These are phyloP conservation scores for Cordylochernes scorpioides DNA, from an alignment of 2,888 invertebrate species.

Conservation along the genomic window DNA sequence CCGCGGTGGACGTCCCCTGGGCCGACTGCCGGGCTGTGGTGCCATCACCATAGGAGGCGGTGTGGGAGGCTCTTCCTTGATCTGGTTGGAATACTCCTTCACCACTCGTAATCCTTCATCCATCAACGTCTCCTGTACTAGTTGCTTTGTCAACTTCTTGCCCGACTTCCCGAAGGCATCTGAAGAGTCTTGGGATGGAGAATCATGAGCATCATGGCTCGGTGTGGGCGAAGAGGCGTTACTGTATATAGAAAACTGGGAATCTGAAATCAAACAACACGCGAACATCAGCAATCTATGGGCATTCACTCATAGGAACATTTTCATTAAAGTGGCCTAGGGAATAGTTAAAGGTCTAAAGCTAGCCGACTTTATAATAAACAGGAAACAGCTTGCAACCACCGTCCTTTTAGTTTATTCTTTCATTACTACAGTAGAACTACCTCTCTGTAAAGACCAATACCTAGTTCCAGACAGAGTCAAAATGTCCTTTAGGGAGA, in stretches of 20 bases:
- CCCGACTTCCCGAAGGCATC: constrained; percentile 9
- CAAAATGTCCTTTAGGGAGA: too few species aligned
- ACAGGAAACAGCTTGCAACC: too few species aligned
- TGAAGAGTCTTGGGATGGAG: constrained; percentile 11
- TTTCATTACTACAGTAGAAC: too few species aligned
- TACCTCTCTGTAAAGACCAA: too few species aligned
- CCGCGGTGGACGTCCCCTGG: constrained; percentile 10
- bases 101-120: constrained; percentile 27
- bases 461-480: too few species aligned
- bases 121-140: constrained; percentile 23
- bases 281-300: too few species aligned
- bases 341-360: too few species aligned
- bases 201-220: constrained; percentile 12
- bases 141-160: constrained; percentile 17
- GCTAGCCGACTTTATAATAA: too few species aligned
- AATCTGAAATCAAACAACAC: constrained; percentile 27
- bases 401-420: too few species aligned
- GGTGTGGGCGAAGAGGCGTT: constrained; percentile 12
- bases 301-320: too few species aligned
- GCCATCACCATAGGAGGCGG: constrained; percentile 7
- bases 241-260: constrained; percentile 37
- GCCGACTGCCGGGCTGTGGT: constrained; percentile 9
- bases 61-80: constrained; percentile 14
- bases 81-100: constrained; percentile 17
- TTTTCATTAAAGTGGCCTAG: too few species aligned